Percentiles rank a stretch among this genome's conserved stretches.
Evolutionary conservation across 1,140 invertebrate genomes (phyloP).

Genomic region (Proales similis): DNA sequence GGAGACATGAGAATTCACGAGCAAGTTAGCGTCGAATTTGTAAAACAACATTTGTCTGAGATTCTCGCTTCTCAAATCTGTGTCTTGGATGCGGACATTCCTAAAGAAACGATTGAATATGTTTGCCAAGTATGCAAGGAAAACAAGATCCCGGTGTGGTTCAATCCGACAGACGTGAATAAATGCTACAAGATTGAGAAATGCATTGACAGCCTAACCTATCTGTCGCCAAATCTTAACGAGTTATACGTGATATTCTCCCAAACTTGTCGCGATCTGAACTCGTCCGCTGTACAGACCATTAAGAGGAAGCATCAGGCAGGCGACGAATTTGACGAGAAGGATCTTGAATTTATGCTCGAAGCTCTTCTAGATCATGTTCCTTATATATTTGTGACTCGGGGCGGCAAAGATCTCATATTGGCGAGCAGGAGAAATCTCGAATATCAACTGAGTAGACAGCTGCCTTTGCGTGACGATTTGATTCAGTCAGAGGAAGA

Average conservation of each 20-base stretch:
- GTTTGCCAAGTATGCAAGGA: constrained; percentile 27
- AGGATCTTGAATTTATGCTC: constrained; percentile 27
- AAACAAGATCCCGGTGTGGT: constrained; percentile 31
- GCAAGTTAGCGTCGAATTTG: constrained; percentile 60
- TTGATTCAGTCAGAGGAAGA: not conserved
- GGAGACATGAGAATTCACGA: constrained; percentile 75
- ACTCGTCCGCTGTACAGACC: not conserved
- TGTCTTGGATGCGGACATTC: constrained; percentile 29
- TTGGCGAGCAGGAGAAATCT: not conserved
- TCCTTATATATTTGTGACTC: constrained; percentile 7
- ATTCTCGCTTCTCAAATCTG: constrained; percentile 12
- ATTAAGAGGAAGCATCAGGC: constrained; percentile 12
- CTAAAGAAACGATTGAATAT: constrained; percentile 15
- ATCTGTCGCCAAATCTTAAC: constrained; percentile 32
- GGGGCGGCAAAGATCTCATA: constrained; percentile 14
- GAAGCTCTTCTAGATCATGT: constrained; percentile 8
- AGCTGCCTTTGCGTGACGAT: constrained; percentile 1
- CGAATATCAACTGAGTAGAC: not conserved
- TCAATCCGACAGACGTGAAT: constrained; percentile 32
- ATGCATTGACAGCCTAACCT: constrained; percentile 21
- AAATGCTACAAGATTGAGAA: constrained; percentile 22
- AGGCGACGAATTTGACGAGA: not conserved
- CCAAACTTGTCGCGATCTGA: not conserved
- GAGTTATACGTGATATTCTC: constrained; percentile 18
- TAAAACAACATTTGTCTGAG: constrained; percentile 42